Conservation (phyloP, 2,797 vertebrate species). For the Sitta carolinensis region DNA sequence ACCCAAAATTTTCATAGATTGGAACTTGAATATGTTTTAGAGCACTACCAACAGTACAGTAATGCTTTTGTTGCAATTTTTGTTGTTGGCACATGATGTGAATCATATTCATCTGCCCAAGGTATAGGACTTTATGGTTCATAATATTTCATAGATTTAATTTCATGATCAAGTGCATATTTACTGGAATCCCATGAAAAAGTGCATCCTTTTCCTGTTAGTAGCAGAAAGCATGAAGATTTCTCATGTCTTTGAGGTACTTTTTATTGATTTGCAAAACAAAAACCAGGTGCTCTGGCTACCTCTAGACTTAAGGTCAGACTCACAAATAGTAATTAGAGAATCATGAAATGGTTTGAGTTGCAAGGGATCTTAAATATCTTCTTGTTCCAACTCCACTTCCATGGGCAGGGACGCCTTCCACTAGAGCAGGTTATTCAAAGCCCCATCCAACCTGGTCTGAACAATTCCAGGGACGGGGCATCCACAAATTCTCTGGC, state of each 20-base stretch:
- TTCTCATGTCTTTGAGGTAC: not conserved
- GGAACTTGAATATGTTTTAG: not conserved
- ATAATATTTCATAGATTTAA: not conserved
- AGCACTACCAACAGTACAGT: not conserved
- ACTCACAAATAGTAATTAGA: not conserved
- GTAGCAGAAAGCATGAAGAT: not conserved
- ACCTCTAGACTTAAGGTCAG: not conserved
- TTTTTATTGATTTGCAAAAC: not conserved
- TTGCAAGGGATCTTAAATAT: not conserved
- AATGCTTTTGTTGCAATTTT: not conserved
- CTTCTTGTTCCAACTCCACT: not conserved
- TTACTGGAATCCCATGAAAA: not conserved
- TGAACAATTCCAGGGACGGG: not conserved
- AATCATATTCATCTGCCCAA: not conserved
- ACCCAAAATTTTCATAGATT: not conserved
- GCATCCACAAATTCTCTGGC: not conserved
- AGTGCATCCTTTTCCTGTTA: not conserved
- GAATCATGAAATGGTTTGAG: not conserved
- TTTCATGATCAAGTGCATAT: not conserved
- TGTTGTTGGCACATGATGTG: not conserved
- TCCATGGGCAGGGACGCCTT: not conserved
- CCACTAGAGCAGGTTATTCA: not conserved
- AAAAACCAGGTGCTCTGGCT: not conserved
- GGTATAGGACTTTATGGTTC: not conserved
- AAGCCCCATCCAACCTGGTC: fast-evolving